Evolutionary conservation across 2,888 invertebrate species (phyloP), one percentile per base, ranked within the genome.

Genomic region (Sisyra nigra): DNA sequence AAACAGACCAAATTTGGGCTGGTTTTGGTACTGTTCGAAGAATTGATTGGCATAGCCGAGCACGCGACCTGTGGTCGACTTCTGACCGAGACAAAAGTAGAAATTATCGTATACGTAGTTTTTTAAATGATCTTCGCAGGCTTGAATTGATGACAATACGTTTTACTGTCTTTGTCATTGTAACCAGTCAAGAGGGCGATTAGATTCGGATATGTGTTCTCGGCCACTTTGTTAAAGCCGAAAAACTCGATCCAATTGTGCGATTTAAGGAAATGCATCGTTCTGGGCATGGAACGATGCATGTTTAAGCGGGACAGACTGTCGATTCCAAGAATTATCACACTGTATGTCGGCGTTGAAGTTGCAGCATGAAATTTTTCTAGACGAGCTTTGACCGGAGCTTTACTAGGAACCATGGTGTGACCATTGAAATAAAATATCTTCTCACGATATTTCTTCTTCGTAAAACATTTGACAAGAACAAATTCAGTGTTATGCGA

Each of bases 191-290:
- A 65, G 36, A 83, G 68, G 0, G 89, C 86, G 71, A 89, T 80
- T 40, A 93, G 61, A 61, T 93, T 94, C 0, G 92, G 88, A 55
- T 84, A 87, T 0, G 91, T 92, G 54, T 92, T 92, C 55, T 91
- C 91, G 5, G 77, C 87, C 47, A 85, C 72, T 72, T 86, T 72
- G 49, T 71, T 71, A 45, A 61, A 62, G 2, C 57, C 59, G 38
- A 49, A 48, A 34, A 58, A 54, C 49, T 61, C 61, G 9, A 55
- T 46, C 53, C 61, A 62, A n/a, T 70, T 75, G 45, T 76, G 74
- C 13, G 75, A 68, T 36, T 73, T 63, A 30, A 92, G 65, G 56
- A 76, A 78, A 11, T 68, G 62, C 2, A 71, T 66, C 0, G 87
- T 87, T 53, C 71, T 68, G 1, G 80, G 79, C 76, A 91, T 77